A percentile compares a stretch with the other conserved stretches of the same genome.
phyloP scores from a whole-genome alignment of 2,888 invertebrate species.

The Desoria tigrina region DNA sequence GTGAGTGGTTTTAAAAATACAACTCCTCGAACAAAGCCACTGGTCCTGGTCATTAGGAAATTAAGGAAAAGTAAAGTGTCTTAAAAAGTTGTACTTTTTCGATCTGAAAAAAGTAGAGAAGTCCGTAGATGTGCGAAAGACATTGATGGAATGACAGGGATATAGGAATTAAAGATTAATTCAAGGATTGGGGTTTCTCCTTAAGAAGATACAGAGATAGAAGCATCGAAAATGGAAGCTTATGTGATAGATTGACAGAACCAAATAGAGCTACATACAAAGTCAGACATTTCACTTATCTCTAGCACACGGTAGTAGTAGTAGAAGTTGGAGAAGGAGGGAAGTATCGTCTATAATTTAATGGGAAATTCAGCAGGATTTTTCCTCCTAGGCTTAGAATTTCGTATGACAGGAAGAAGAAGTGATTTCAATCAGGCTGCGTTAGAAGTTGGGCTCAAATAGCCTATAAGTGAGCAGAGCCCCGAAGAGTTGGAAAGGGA shows the following conservation, averaged over 20 bases:
- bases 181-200: neutral
- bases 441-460: slow-evolving; percentile 12
- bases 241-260: slow-evolving; percentile 8
- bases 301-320: neutral
- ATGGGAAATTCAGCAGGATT: slow-evolving; percentile 15
- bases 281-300: slow-evolving; percentile 1
- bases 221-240: slow-evolving; percentile 14
- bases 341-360: slow-evolving; percentile 18
- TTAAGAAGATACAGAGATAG: too few species aligned
- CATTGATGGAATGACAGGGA: neutral
- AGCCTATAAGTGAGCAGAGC: slow-evolving; percentile 2
- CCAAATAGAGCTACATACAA: neutral
- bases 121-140: neutral
- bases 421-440: slow-evolving; percentile 9
- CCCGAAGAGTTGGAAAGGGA: neutral
- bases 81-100: too few species aligned
- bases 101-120: neutral
- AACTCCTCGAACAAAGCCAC: too few species aligned
- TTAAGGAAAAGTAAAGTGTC: too few species aligned
- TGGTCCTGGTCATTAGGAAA: too few species aligned
- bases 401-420: neutral
- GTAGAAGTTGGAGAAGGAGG: too few species aligned
- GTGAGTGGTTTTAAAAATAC: too few species aligned
- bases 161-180: slow-evolving; percentile 3
- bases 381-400: neutral